These are phyloP conservation scores for Azemiops feae DNA, from an alignment of 2,113 vertebrate species.

Conservation along the genomic window DNA sequence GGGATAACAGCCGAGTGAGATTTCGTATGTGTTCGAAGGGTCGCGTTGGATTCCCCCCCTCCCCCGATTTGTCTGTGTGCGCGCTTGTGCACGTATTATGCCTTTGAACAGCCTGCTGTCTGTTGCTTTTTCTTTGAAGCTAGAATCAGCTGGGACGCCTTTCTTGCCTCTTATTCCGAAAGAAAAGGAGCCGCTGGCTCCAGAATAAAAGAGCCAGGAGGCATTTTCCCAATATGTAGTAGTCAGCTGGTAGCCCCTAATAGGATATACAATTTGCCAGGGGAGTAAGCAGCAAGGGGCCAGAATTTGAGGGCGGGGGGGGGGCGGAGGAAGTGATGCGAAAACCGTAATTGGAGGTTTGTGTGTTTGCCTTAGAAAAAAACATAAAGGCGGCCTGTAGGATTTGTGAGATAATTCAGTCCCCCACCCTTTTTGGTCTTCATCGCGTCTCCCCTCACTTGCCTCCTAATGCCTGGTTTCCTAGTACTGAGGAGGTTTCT, in stretches of 20 bases:
- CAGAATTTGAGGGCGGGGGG: neutral
- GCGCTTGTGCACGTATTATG: neutral
- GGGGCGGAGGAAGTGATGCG: neutral
- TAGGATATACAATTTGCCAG: neutral
- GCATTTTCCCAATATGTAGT: neutral
- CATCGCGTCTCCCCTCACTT: neutral
- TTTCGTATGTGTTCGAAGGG: neutral
- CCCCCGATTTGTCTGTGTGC: neutral
- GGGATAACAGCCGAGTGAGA: neutral
- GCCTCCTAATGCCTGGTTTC: neutral
- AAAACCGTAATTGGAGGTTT: conserved; percentile 15
- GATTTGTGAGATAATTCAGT: conserved; percentile 33
- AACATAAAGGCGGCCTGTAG: neutral
- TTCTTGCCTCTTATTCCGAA: rapidly evolving
- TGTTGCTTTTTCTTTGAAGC: neutral
- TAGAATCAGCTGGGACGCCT: conserved; percentile 15
- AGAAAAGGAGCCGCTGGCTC: neutral
- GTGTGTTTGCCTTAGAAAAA: neutral
- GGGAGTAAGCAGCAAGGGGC: neutral
- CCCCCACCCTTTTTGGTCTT: conserved; percentile 16
- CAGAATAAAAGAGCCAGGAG: neutral
- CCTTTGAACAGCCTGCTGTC: neutral
- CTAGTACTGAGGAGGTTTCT: conserved; percentile 24
- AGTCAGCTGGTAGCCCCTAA: neutral
- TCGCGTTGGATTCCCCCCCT: neutral